Base-by-base conservation (phyloP, 2,888 invertebrate species). In the Himalopsyche anomala region DNA sequence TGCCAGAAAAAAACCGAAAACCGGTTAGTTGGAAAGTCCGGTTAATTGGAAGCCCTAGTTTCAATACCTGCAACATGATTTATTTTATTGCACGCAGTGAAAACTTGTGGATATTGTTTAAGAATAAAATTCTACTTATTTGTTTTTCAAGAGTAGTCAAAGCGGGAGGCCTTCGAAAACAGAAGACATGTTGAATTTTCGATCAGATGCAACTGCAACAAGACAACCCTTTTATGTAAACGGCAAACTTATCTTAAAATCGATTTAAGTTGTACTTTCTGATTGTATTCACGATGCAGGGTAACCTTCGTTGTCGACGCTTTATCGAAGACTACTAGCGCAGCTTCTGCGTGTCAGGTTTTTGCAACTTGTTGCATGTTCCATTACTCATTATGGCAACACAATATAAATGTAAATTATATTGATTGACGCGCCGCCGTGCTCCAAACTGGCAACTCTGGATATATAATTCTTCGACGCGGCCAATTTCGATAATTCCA, bases 351-450 rank as follows among this genome's bases (percentile, higher is more conserved):
- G 11, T 62, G 62, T n/a, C 62, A 19, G 62, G 19, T 28, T 62
- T 62, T 62, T 19, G 62, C 62, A 62, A 62, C 62, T 19, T 62
- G 17, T 19, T 62, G 19, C 62, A 19, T 19, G 62, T 19, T 62
- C 62, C 62, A 62, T 62, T 19, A n/a, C 62, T 62, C 62, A 62
- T 62, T 62, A 62, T 19, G 62, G 62, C 62, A 62, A 62, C 28
- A 62, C 62, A 62, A 62, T 62, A 62, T 19, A 62, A 19, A 19
- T 62, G 62, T 28, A 62, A 62, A 62, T 62, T 62, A 0, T 9
- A 19, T 4, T 62, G 19, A 62, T 5, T 62, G 62, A 62, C 62
- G 62, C 62, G 62, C 62, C 6, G 19, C 62, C 15, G 62, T 28
- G 28, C 28, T 62, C 19, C n/a, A 19, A 51, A 6, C 62, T 19